Evolutionary conservation across 2,797 vertebrate species (phyloP), one percentile per base, ranked within the genome.

Genomic region (Paratrypauchen microcephalus): DNA sequence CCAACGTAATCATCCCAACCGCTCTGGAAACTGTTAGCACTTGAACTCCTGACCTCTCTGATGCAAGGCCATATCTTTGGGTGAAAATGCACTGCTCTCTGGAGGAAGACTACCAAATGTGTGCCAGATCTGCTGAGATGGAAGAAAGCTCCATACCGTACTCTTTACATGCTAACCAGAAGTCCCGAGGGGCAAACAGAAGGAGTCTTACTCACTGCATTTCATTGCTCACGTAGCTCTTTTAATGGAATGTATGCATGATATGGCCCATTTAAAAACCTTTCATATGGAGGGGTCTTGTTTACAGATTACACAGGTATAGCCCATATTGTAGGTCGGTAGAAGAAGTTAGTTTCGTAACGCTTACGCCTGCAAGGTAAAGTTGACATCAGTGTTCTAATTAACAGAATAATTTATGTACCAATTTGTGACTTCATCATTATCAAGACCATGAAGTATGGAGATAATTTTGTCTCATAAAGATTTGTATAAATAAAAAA

Each of bases 151-250:
- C 74, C 72, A 24, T 67, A 67, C 69, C 77, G 71, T 28, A 45
- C 66, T 83, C 77, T 78, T 88, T 86, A 86, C 72, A 79, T 28
- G 21, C 81, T 71, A 79, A 78, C 70, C 58, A 76, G 78, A 41
- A 6, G 60, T 76, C 70, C 75, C 63, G 65, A 57, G 65, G 75
- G 76, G 66, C 36, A 75, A 72, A 65, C 7, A 9, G 41, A 62
- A 70, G 57, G 48, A 65, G 63, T 73, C 66, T 71, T 71, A 36
- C 60, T 65, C 36, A 18, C 24, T 45, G 23, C 23, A 19, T 62
- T 75, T 18, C 24, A 65, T n/a, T 8, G 18, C 28, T 65, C 28
- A 5, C 5, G 6, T n/a, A 58, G 56, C 77, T 75, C 61, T 79
- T 79, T 81, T 71, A 72, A 78, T 74, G 69, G 69, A 75, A 83